Evolutionary conservation across 2,888 invertebrate genomes (phyloP).

Genomic region (Cyaniris semiargus): DNA sequence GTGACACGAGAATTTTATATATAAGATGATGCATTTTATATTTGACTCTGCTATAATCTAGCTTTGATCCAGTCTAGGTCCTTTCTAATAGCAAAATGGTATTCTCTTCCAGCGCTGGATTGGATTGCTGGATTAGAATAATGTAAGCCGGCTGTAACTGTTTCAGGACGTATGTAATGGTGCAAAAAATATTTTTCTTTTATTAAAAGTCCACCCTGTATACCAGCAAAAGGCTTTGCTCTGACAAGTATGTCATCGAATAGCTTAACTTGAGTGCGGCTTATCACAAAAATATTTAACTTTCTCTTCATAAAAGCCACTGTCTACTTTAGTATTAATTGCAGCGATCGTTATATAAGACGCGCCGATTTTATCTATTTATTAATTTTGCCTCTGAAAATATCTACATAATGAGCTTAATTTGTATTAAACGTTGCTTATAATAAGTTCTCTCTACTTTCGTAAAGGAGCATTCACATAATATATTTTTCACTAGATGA

Average conservation of each 20-base stretch:
- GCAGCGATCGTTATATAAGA: neutral
- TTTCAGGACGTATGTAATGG: no score
- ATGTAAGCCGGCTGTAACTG: no score
- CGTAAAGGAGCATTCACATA: no score
- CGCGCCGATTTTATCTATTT: neutral
- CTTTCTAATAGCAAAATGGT: no score
- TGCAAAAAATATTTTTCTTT: no score
- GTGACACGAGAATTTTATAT: no score
- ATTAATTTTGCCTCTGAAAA: neutral
- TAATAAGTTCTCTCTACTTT: neutral
- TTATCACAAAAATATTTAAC: slow-evolving; percentile 19
- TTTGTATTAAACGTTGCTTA: neutral
- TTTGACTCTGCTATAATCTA: no score
- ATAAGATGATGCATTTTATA: no score
- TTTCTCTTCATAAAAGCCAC: slow-evolving; percentile 22
- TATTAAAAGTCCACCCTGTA: neutral
- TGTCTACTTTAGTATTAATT: neutral
- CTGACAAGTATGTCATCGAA: slow-evolving; percentile 22
- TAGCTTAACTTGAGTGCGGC: slow-evolving; percentile 18
- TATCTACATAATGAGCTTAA: neutral
- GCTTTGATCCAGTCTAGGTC: no score
- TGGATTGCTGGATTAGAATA: no score
- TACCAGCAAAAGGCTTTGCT: neutral
- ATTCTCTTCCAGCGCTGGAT: no score
- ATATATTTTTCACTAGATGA: no score